Base-by-base conservation (phyloP, 2,888 invertebrate genomes). In the Dastarcus helophoroides region DNA sequence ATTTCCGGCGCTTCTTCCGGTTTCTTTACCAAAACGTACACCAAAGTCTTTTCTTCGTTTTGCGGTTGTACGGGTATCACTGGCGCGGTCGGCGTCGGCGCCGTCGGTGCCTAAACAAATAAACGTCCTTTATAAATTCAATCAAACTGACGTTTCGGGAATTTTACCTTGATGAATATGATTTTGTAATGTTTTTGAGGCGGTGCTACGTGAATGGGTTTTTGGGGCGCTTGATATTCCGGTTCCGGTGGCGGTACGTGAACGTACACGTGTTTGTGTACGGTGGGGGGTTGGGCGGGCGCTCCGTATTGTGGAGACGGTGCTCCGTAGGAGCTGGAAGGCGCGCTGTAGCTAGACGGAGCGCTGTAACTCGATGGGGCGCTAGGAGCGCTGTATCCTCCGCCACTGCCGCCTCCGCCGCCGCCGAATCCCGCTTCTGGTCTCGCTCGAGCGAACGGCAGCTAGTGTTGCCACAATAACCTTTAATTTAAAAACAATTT, bases 241-340 rank as follows among this genome's bases (percentile, higher is more conserved):
- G 79, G 79, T 60, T 88, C 86, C 49, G 86, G 85, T 33, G 86
- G 88, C 27, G 88, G 86, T 10, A 88, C 85, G 60, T 88, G 88
- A 10, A 89, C 86, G 64, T 88, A 89, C 8, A 89, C 86, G 56
- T 88, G 88, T 56, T 89, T 89, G 62, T 88, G 88, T 29, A 88
- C 75, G 22, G 83, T 78, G 32, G 84, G 80, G 35, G 76, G 76
- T 50, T 76, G 78, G 38, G 69, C 66, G 1, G 82, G 81, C 4
- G 79, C 71, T 10, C 80, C 81, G 48, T 81, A 81, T 45, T 73
- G 72, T 2, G 74, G 71, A 1, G 69, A 61, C 2, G 76, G 77
- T 2, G 67, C 64, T 6, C 67, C 66, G 39, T 63, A 65, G 14
- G 54, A 47, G 22, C 48, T 44, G 26, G 55, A 53, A 2, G 63